phyloP scores from a whole-genome alignment of 2,113 vertebrate species.

The Martes martes region DNA sequence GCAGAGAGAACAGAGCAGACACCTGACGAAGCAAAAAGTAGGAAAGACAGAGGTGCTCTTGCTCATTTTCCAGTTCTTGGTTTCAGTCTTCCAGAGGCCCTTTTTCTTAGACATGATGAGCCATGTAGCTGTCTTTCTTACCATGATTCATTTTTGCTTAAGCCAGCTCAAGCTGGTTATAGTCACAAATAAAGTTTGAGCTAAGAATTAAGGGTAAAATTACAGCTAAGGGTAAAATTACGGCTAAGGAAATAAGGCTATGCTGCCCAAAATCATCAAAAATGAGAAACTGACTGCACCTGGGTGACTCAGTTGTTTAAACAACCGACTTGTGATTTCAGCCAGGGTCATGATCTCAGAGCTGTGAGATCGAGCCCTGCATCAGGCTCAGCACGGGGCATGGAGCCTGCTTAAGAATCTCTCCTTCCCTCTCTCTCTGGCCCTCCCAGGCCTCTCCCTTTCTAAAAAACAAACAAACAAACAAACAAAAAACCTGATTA shows the following conservation, averaged over 20 bases:
- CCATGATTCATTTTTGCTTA: neutral
- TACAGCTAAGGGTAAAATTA: neutral
- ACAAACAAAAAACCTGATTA: neutral
- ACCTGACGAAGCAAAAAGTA: neutral
- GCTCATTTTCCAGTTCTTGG: neutral
- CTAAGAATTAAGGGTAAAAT: neutral
- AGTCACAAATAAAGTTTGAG: neutral
- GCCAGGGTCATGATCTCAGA: too few relatives aligned
- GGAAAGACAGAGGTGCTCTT: neutral
- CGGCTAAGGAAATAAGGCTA: neutral
- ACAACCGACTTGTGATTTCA: too few relatives aligned
- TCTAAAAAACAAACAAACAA: too few relatives aligned
- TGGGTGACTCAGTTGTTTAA: too few relatives aligned
- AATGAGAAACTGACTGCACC: neutral
- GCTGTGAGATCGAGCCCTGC: too few relatives aligned
- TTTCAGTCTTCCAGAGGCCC: neutral
- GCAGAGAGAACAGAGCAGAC: neutral
- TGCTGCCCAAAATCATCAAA: neutral
- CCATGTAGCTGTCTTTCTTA: neutral
- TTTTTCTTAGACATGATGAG: neutral
- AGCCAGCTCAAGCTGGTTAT: neutral
- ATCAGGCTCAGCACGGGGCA: too few relatives aligned
- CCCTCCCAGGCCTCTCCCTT: too few relatives aligned
- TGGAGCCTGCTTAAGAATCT: too few relatives aligned
- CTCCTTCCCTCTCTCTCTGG: too few relatives aligned